Conservation (phyloP, 2,888 invertebrate species). For the Phyllotreta cruciferae region DNA sequence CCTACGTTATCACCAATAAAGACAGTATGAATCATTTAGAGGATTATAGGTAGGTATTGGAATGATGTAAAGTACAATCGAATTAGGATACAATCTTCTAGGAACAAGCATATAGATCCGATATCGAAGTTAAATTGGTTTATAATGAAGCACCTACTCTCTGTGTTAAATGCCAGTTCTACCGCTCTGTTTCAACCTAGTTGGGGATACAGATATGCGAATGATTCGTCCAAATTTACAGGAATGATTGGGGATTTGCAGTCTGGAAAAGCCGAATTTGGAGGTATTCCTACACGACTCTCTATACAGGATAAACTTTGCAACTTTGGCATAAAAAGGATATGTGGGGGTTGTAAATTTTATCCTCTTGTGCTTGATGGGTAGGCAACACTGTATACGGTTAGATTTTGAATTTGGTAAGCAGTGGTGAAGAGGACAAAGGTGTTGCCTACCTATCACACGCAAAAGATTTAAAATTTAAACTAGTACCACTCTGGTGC, state of each 20-base stretch:
- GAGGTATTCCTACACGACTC: slow-evolving; percentile 63
- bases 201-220: slow-evolving; percentile 65
- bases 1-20: slow-evolving; percentile 55
- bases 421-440: too few species aligned
- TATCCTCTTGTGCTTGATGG: too few species aligned
- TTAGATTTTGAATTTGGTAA: too few species aligned
- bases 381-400: too few species aligned
- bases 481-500: too few species aligned
- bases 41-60: slow-evolving; percentile 55
- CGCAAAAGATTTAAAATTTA: too few species aligned
- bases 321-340: too few species aligned
- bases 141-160: slow-evolving; percentile 63
- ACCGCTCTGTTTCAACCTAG: slow-evolving; percentile 61
- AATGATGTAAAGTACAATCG: slow-evolving; percentile 5
- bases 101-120: slow-evolving; percentile 49
- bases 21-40: slow-evolving; percentile 59
- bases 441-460: too few species aligned
- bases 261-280: slow-evolving; percentile 65
- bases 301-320: too few species aligned
- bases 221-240: slow-evolving; percentile 63
- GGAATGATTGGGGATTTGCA: slow-evolving; percentile 68
- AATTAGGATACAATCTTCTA: slow-evolving; percentile 32
- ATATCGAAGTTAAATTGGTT: slow-evolving; percentile 68
- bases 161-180: slow-evolving; percentile 64
- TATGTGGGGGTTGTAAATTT: too few species aligned